phyloP scores from a whole-genome alignment of 2,113 vertebrate species.

The Myiopsitta monachus region DNA sequence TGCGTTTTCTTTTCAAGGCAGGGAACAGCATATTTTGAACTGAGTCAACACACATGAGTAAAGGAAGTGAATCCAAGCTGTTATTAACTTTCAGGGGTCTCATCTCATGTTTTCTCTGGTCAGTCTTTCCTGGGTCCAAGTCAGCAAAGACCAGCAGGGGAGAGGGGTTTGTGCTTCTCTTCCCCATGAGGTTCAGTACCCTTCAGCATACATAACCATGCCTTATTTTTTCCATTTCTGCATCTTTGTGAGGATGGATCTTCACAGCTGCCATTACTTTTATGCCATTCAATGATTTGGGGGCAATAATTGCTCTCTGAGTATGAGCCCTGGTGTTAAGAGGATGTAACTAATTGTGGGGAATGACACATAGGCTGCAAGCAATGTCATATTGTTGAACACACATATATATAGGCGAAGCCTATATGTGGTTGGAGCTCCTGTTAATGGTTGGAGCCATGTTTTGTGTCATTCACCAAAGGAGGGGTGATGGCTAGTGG shows the following conservation, averaged over 20 bases:
- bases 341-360: background rate
- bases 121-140: background rate
- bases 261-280: background rate
- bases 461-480: background rate
- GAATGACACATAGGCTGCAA: background rate
- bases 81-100: background rate
- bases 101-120: background rate
- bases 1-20: slow-evolving; percentile 21
- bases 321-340: background rate
- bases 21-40: slow-evolving; percentile 42
- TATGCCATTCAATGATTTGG: background rate
- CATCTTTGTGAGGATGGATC: background rate
- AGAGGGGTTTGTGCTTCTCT: background rate
- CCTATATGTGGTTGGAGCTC: background rate
- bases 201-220: background rate
- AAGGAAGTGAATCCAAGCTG: background rate
- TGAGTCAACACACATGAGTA: slow-evolving; percentile 25
- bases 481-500: background rate
- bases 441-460: background rate
- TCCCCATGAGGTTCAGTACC: background rate
- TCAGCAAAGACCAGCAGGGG: background rate
- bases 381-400: background rate
- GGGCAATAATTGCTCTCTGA: background rate
- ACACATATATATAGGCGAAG: background rate
- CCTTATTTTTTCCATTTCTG: background rate